phyloP scores from a whole-genome alignment of 2,888 invertebrate genomes.

The Pyrocoelia pectoralis region DNA sequence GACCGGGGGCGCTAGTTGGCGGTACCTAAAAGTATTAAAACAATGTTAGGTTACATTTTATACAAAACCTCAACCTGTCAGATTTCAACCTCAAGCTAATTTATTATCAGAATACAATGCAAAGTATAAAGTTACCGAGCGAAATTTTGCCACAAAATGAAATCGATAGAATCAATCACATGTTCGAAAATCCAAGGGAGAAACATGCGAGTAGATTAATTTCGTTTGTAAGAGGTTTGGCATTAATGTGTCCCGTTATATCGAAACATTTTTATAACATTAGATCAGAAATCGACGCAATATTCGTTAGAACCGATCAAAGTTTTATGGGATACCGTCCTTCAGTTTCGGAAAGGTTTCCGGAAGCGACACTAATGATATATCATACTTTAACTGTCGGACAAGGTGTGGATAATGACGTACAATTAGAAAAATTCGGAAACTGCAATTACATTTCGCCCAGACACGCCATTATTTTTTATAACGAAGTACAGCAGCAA shows the following conservation, averaged over 20 bases:
- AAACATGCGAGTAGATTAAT: conserved; percentile 42
- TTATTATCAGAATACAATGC: not conserved
- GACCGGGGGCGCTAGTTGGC: conserved; percentile 80
- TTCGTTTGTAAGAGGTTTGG: conserved; percentile 63
- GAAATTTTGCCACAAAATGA: conserved; percentile 68
- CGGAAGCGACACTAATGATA: conserved; percentile 67
- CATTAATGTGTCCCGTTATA: conserved; percentile 70
- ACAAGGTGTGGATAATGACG: conserved; percentile 68
- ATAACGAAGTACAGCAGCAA: conserved; percentile 80
- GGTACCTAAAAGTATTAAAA: conserved; percentile 69
- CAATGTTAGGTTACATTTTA: conserved; percentile 3
- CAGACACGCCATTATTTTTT: conserved; percentile 83
- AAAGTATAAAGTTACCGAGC: conserved; percentile 65
- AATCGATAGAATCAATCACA: conserved; percentile 58
- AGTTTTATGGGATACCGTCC: conserved; percentile 58
- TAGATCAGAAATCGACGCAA: conserved; percentile 55
- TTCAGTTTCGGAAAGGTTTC: conserved; percentile 55
- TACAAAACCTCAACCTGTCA: conserved; percentile 2
- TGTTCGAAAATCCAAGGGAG: conserved; percentile 56
- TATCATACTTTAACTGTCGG: conserved; percentile 77
- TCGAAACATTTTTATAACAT: conserved; percentile 60
- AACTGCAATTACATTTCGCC: conserved; percentile 75
- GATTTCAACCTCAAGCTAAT: not conserved
- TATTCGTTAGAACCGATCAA: conserved; percentile 56
- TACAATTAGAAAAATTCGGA: conserved; percentile 69